Evolutionary conservation across 2,888 invertebrate genomes (phyloP), one percentile per base, ranked within the genome.

Genomic region (Cheilosia pagana): DNA sequence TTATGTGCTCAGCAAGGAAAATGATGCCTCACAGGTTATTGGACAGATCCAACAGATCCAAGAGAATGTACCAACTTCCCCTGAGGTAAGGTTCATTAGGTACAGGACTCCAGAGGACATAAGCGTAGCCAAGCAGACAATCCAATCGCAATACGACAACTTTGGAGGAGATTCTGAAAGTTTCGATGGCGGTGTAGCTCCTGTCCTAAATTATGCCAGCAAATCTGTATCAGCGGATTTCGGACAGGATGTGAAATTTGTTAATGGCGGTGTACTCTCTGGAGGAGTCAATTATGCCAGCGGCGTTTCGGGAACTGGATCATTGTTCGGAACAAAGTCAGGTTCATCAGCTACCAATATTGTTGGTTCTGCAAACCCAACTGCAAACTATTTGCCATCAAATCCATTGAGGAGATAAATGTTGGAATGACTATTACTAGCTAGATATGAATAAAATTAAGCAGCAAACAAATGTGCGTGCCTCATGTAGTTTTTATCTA

Each of bases 1-100:
- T 75, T 91, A 91, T 86, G 91, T 91, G 1, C 89, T 91, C 31
- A 88, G 87, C 86, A 91, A 91, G 87, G 89, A 90, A 86, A 83
- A 89, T 0, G 90, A 91, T 16, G 89, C 88, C 3, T 87, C 88
- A 50, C 88, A 89, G 75, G 85, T 90, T 72, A 88, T 89, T 86
- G 88, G 72, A 81, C 89, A 89, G 25, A 70, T 90, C 68, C 70
- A 78, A 71, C 82, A 82, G 57, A 78, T 86, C 19, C 83, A 86
- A 65, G 86, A 81, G 39, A 74, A 72, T 39, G 72, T 86, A 53
- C 87, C 87, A 12, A 86, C 76, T 25, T 76, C 87, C 57, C 88
- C 88, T 21, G 88, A 88, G 35, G 88, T 88, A 7, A 86, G 81
- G 72, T 87, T 88, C 35, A 76, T 88, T 21, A 88, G 87, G 67